Evolutionary conservation across 2,113 vertebrate species (phyloP), one percentile per base, ranked within the genome.

Genomic region (Choloepus hoffmanni): DNA sequence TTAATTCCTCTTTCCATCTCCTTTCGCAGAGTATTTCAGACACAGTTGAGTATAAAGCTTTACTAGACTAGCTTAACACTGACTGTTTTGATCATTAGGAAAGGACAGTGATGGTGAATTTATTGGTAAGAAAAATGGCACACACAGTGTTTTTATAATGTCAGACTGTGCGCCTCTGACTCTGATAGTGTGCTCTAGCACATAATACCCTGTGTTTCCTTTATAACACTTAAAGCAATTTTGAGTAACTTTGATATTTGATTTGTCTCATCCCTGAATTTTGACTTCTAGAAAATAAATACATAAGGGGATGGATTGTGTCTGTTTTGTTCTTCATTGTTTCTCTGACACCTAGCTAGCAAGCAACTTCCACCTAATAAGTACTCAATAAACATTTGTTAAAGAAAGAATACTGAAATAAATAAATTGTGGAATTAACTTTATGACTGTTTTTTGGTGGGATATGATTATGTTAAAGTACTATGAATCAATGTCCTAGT

Each of bases 341-440:
- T 36, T 82, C 15, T 68, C 23, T 79, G 65, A 48, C 7, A 36
- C 43, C 48, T 68, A 70, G 10, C 36, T 36, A 36, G 36, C 23
- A 76, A 50, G 30, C 82, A 36, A 77, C 16, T 81, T 82, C 16
- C 50, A 28, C 11, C 12, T 65, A 60, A 2, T 67, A 33, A 78
- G 12, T 83, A 50, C 43, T 78, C 53, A 68, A n/a, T 68, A 63
- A 1, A 55, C 30, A 85, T 84, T 72, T 91, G 63, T 78, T 73
- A 81, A 90, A 58, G 26, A 87, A 83, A 85, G 62, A 85, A 45
- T 53, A 60, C 73, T 14, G 26, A 79, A 96, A 24, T 72, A 23
- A 81, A 82, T 30, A 76, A 91, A 74, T 30, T 68, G 1, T 68
- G 33, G n/a, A 88, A n/a, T 26, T 85, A 62, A 72, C 62, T 65